A percentile compares a stretch with the other conserved stretches of the same genome.
Conservation (phyloP, 2,797 vertebrate species). For the Pseudotriccus pelzelni region DNA sequence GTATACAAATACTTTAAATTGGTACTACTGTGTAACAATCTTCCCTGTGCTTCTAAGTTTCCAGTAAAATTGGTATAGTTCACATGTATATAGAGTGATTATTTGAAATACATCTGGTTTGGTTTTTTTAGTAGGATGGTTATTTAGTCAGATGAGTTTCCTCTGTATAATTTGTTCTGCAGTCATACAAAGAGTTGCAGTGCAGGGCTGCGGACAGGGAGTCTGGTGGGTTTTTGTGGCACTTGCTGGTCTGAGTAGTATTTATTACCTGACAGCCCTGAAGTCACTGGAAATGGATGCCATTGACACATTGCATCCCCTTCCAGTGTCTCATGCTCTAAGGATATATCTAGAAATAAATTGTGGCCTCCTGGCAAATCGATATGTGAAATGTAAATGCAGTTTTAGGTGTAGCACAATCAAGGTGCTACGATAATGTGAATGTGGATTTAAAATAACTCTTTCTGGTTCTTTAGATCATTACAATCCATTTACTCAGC, state of each 20-base stretch:
- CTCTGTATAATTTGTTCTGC: not conserved
- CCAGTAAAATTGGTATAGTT: not conserved
- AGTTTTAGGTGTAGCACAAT: not conserved
- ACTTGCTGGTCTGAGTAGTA: not conserved
- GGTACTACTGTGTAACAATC: not conserved
- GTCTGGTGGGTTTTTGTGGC: not conserved
- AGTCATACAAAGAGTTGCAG: not conserved
- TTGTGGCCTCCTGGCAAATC: not conserved
- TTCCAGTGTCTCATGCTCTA: not conserved
- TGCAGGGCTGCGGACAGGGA: not conserved
- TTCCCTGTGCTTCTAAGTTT: not conserved
- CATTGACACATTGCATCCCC: not conserved
- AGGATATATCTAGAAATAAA: not conserved
- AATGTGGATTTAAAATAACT: constrained; percentile 59
- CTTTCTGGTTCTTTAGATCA: constrained; percentile 88
- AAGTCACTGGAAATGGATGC: not conserved
- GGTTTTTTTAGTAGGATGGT: not conserved
- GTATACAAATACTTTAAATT: not conserved
- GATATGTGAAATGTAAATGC: not conserved
- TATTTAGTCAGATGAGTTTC: not conserved
- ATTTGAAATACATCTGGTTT: not conserved
- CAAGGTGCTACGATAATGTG: not conserved
- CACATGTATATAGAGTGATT: not conserved
- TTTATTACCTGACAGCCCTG: not conserved
- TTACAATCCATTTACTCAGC: constrained; percentile 90